Conservation (phyloP, 2,797 vertebrate genomes). For the Rhinophrynus dorsalis region DNA sequence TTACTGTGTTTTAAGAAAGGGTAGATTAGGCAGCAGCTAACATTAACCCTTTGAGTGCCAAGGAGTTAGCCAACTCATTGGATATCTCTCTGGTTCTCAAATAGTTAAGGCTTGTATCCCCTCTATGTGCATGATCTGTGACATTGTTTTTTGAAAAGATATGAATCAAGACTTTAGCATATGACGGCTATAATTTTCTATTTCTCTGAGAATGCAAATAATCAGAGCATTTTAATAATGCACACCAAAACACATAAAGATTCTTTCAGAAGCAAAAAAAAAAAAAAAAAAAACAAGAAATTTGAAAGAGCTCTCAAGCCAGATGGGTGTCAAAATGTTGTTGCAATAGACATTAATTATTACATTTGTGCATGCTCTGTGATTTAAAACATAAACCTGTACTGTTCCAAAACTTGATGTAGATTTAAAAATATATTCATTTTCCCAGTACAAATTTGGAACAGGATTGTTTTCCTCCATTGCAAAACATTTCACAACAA, state of each 20-base stretch:
- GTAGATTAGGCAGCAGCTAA: slow-evolving; percentile 84
- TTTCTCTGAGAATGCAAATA: slow-evolving; percentile 19
- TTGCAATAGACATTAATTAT: slow-evolving; percentile 71
- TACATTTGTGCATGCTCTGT: slow-evolving; percentile 66
- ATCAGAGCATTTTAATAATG: slow-evolving; percentile 24
- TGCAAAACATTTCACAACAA: no score
- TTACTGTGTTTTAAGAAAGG: slow-evolving; percentile 76
- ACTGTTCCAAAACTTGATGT: slow-evolving; percentile 66
- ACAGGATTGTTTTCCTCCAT: slow-evolving; percentile 14
- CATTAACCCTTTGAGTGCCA: no score
- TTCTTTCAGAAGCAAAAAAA: slow-evolving; percentile 1
- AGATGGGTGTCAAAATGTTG: slow-evolving; percentile 67
- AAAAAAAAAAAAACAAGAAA: slow-evolving; percentile 53
- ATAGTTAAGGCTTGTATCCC: slow-evolving; percentile 81
- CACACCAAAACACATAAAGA: slow-evolving; percentile 32
- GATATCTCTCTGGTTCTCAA: no score
- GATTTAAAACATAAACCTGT: slow-evolving; percentile 66
- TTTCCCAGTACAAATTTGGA: slow-evolving; percentile 54
- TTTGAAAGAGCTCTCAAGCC: slow-evolving; percentile 65
- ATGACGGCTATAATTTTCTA: slow-evolving; percentile 56
- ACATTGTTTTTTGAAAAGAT: slow-evolving; percentile 88
- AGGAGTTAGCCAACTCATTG: no score
- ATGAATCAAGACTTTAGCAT: slow-evolving; percentile 76
- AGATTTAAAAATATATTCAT: slow-evolving; percentile 60
- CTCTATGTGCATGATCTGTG: slow-evolving; percentile 93